Evolutionary conservation across 1,140 invertebrate species (phyloP).

Genomic region (Trichoplusia ni): DNA sequence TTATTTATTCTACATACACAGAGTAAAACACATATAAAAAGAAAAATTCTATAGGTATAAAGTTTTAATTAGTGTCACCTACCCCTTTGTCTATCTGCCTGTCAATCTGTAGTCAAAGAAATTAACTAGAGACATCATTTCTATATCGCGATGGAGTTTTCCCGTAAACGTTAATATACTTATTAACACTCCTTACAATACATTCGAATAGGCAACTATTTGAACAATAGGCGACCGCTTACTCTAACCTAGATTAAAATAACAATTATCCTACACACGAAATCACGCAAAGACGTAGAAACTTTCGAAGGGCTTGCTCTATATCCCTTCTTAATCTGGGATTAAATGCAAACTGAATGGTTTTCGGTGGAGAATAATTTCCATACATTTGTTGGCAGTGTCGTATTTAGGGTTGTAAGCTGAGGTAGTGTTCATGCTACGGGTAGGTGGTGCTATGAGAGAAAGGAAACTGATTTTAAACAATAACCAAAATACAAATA

Average conservation of each 20-base stretch:
- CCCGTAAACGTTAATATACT: too few relatives aligned
- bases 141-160: too few relatives aligned
- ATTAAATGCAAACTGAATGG: conserved; percentile 31
- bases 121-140: too few relatives aligned
- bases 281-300: conserved; percentile 14
- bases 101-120: too few relatives aligned
- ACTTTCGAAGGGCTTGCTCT: conserved; percentile 18
- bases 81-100: too few relatives aligned
- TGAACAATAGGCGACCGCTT: conserved; percentile 1
- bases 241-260: conserved; percentile 19
- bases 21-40: background rate
- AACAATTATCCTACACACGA: conserved; percentile 26
- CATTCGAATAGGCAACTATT: too few relatives aligned
- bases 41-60: too few relatives aligned
- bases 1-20: background rate
- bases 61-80: too few relatives aligned
- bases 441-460: background rate
- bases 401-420: conserved; percentile 21
- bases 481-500: too few relatives aligned
- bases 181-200: too few relatives aligned
- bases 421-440: background rate
- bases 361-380: conserved; percentile 24
- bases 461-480: too few relatives aligned
- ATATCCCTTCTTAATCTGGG: conserved; percentile 26
- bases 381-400: conserved; percentile 27